These are phyloP conservation scores for Dione juno DNA, from an alignment of 2,888 invertebrate genomes.

Conservation along the genomic window DNA sequence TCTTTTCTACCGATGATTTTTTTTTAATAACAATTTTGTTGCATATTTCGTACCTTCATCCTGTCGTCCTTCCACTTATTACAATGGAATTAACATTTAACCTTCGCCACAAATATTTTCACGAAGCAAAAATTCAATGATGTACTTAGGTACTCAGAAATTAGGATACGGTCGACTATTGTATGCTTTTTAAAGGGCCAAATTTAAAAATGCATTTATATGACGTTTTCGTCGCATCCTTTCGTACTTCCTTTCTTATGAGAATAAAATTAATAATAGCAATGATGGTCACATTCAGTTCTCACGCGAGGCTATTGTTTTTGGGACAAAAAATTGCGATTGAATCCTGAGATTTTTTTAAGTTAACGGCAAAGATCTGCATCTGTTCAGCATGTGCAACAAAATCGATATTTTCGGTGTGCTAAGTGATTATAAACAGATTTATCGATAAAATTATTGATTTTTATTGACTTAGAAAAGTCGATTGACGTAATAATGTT, in stretches of 20 bases:
- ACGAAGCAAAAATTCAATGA: not conserved
- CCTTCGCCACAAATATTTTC: not conserved
- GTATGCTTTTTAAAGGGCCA: not conserved
- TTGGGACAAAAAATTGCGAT: slow-evolving; percentile 57
- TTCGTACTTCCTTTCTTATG: slow-evolving; percentile 32
- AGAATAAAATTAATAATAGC: slow-evolving; percentile 44
- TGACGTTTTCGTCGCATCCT: slow-evolving; percentile 33
- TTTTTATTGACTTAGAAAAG: not conserved
- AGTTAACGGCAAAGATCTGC: slow-evolving; percentile 60
- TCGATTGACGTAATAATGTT: too few relatives aligned
- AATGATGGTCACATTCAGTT: slow-evolving; percentile 40
- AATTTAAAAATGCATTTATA: slow-evolving; percentile 33
- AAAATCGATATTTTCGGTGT: slow-evolving; percentile 72
- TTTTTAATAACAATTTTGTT: not conserved
- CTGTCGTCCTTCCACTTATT: not conserved
- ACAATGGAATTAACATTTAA: not conserved
- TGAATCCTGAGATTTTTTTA: slow-evolving; percentile 59
- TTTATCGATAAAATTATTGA: slow-evolving; percentile 45
- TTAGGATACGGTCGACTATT: slow-evolving; percentile 21
- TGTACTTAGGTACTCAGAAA: slow-evolving; percentile 21
- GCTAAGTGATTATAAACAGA: slow-evolving; percentile 54
- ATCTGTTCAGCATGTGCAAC: slow-evolving; percentile 76
- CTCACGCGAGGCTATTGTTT: slow-evolving; percentile 62
- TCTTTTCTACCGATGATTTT: not conserved
- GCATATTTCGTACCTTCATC: not conserved